Percentiles rank a stretch among this genome's conserved stretches.
Evolutionary conservation across 2,113 vertebrate genomes (phyloP).

Genomic region (Cyprinodon variegatus): DNA sequence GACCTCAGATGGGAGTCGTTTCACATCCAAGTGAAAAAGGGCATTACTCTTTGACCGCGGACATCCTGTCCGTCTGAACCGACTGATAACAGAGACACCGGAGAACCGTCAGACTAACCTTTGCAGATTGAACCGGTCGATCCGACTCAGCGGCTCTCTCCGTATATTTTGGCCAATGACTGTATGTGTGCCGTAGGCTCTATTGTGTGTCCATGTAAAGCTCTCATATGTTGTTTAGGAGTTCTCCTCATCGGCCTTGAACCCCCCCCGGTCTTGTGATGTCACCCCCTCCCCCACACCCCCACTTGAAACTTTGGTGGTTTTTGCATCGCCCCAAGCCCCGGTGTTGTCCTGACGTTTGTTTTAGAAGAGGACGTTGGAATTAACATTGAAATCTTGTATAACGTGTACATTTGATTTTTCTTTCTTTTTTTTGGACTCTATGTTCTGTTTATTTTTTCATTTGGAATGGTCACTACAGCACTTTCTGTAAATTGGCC

Average conservation of each 20-base stretch:
- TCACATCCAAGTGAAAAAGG: slow-evolving; percentile 40
- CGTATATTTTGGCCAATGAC: slow-evolving; percentile 49
- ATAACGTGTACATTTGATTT: slow-evolving; percentile 70
- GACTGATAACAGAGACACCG: slow-evolving; percentile 6
- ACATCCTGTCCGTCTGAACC: slow-evolving; percentile 14
- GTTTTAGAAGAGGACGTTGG: slow-evolving; percentile 69
- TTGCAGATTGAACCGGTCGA: too few species aligned
- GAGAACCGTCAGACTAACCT: background rate
- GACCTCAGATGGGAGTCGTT: slow-evolving; percentile 2
- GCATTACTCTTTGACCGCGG: slow-evolving; percentile 38
- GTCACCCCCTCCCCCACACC: slow-evolving; percentile 34
- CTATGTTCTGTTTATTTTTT: slow-evolving; percentile 70
- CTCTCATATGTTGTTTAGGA: slow-evolving; percentile 68
- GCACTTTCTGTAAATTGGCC: slow-evolving; percentile 94
- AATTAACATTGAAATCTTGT: slow-evolving; percentile 71
- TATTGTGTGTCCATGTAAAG: slow-evolving; percentile 70
- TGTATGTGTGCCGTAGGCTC: slow-evolving; percentile 66
- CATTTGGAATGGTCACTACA: slow-evolving; percentile 86
- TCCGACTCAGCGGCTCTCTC: slow-evolving; percentile 23
- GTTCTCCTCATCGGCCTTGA: slow-evolving; percentile 66
- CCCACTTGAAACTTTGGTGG: slow-evolving; percentile 46
- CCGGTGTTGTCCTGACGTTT: slow-evolving; percentile 72
- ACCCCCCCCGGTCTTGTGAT: slow-evolving; percentile 72
- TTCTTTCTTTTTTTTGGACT: slow-evolving; percentile 52
- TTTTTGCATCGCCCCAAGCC: slow-evolving; percentile 60